phyloP scores from a whole-genome alignment of 1,140 invertebrate species.

The Drosophila pseudoananassae region DNA sequence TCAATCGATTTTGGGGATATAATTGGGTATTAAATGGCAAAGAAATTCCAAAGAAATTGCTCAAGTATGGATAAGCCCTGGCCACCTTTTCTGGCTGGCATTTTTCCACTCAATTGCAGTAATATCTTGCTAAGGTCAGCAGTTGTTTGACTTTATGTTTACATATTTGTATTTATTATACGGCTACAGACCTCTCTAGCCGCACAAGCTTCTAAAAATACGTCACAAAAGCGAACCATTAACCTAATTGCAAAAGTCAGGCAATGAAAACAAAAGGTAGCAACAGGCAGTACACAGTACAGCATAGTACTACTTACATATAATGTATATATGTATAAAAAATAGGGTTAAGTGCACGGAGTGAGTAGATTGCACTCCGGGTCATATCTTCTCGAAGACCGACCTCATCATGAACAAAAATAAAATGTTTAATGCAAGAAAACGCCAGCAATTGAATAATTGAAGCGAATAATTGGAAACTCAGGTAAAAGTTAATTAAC shows the following conservation, averaged over 20 bases:
- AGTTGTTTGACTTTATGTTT: slow-evolving; percentile 31
- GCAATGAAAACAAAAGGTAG: slow-evolving; percentile 51
- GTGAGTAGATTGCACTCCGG: slow-evolving; percentile 23
- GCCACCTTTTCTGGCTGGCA: not conserved
- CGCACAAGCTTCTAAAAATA: slow-evolving; percentile 39
- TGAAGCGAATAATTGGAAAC: slow-evolving; percentile 13
- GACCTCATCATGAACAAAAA: slow-evolving; percentile 46
- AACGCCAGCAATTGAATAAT: slow-evolving; percentile 23
- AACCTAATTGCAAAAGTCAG: slow-evolving; percentile 72
- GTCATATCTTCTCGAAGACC: slow-evolving; percentile 20
- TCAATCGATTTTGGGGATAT: slow-evolving; percentile 6
- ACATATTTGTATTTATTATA: slow-evolving; percentile 44
- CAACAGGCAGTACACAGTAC: slow-evolving; percentile 21
- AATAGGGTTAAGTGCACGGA: slow-evolving; percentile 59
- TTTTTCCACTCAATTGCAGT: slow-evolving; percentile 27
- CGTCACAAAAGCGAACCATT: slow-evolving; percentile 69
- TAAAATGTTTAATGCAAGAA: slow-evolving; percentile 22
- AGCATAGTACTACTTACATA: not conserved
- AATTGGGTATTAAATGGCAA: slow-evolving; percentile 1
- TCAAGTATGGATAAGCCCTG: no score
- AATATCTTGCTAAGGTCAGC: slow-evolving; percentile 31
- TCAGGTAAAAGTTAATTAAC: slow-evolving; percentile 57
- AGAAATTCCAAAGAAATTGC: not conserved
- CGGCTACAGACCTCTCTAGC: slow-evolving; percentile 11
- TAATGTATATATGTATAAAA: slow-evolving; percentile 15